Conservation (phyloP, 2,888 invertebrate species). For the Nephrotoma flavescens region DNA sequence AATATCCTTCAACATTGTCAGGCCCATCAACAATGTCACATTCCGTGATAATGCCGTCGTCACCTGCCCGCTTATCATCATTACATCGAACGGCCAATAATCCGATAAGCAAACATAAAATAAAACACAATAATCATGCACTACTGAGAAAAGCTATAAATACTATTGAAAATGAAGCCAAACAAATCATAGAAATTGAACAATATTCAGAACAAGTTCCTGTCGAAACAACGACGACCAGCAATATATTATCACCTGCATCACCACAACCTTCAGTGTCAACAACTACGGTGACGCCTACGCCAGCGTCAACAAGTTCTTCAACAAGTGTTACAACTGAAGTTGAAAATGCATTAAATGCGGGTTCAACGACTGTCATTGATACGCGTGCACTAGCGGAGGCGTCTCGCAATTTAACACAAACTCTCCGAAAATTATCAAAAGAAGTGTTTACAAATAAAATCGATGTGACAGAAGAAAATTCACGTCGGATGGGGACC, state of each 20-base stretch:
- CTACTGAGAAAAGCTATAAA: conserved; percentile 6
- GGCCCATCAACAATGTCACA: not conserved
- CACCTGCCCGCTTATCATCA: conserved; percentile 9
- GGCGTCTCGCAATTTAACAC: conserved; percentile 81
- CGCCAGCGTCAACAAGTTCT: conserved; percentile 21
- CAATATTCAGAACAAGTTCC: not conserved
- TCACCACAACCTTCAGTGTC: conserved; percentile 10
- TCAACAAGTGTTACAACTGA: conserved; percentile 18
- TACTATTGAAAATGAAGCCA: not conserved
- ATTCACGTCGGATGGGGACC: conserved; percentile 35
- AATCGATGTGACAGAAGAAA: conserved; percentile 35
- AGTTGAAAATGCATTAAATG: conserved; percentile 22
- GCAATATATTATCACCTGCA: not conserved
- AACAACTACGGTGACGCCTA: conserved; percentile 21
- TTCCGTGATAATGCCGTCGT: not conserved
- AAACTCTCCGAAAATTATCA: conserved; percentile 76
- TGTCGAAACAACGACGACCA: conserved; percentile 20
- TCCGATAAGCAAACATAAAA: conserved; percentile 22
- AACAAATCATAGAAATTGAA: not conserved
- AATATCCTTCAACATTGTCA: conserved; percentile 13
- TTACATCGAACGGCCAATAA: conserved; percentile 30
- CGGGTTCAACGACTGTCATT: conserved; percentile 30
- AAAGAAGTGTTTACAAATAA: conserved; percentile 72
- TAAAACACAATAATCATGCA: not conserved
- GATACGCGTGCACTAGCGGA: conserved; percentile 70